Conservation (phyloP, 2,113 vertebrate genomes). For the Vulpes ferrilata region DNA sequence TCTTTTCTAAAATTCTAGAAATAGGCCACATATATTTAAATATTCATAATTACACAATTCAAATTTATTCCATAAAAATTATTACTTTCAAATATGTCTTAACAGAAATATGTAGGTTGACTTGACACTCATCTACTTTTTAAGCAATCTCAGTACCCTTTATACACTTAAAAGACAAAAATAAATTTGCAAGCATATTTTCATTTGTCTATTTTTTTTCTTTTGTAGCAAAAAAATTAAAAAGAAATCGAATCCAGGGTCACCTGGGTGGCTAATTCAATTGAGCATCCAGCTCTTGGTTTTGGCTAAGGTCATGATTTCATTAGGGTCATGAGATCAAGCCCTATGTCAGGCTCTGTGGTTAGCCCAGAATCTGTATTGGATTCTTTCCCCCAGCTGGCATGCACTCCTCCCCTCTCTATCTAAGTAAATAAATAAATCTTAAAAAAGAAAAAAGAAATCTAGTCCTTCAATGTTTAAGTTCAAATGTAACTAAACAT, state of each 20-base stretch:
- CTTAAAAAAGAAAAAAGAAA: slow-evolving; percentile 65
- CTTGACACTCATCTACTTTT: neutral
- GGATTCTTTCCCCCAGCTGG: neutral
- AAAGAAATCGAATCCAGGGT: neutral
- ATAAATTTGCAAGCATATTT: neutral
- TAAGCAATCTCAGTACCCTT: slow-evolving; percentile 19
- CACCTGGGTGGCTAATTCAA: neutral
- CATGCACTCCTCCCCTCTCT: neutral
- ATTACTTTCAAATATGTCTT: neutral
- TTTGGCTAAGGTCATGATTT: neutral
- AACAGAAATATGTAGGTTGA: neutral
- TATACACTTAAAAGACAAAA: neutral
- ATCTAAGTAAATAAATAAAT: neutral
- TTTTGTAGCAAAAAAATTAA: slow-evolving; percentile 71
- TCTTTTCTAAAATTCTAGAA: slow-evolving; percentile 37
- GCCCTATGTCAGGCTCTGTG: neutral
- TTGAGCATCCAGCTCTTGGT: neutral
- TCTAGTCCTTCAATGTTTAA: slow-evolving; percentile 59
- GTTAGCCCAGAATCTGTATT: neutral
- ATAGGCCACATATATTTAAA: neutral
- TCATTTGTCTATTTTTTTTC: neutral
- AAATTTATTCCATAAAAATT: neutral
- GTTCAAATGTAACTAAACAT: slow-evolving; percentile 76
- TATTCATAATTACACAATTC: neutral
- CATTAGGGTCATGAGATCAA: neutral